phyloP scores from a whole-genome alignment of 2,888 invertebrate species.

The Lamproptera curius region DNA sequence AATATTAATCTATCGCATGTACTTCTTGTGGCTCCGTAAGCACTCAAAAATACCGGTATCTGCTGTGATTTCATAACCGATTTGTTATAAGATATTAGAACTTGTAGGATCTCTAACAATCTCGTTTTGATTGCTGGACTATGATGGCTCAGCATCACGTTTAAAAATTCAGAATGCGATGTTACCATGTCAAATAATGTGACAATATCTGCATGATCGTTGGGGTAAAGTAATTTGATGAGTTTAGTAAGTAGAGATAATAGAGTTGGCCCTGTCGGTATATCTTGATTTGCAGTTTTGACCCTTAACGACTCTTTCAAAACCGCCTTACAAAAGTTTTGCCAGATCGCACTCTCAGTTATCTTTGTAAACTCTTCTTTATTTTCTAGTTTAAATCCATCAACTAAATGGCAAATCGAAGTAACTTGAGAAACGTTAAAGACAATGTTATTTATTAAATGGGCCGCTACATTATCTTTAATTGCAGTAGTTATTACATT shows the following conservation, averaged over 20 bases:
- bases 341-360: conserved; percentile 71
- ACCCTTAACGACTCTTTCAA: conserved; percentile 82
- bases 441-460: conserved; percentile 40
- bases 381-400: conserved; percentile 34
- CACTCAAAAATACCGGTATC: conserved; percentile 86
- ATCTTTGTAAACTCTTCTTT: conserved; percentile 58
- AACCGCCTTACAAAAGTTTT: conserved; percentile 79
- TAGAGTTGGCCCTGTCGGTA: conserved; percentile 60
- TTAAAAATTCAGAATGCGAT: conserved; percentile 87
- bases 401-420: conserved; percentile 48
- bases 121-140: conserved; percentile 75
- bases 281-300: conserved; percentile 48
- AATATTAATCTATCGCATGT: conserved; percentile 84
- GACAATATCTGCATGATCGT: conserved; percentile 64
- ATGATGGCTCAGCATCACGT: conserved; percentile 79
- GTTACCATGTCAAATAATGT: conserved; percentile 85
- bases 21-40: conserved; percentile 86
- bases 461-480: conserved; percentile 56
- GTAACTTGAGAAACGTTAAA: conserved; percentile 48
- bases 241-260: conserved; percentile 76
- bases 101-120: conserved; percentile 81
- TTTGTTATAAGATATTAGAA: conserved; percentile 80
- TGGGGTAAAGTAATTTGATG: conserved; percentile 75
- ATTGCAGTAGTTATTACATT: conserved; percentile 69
- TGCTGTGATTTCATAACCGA: conserved; percentile 82